Conservation (phyloP, 1,140 invertebrate species). For the Cheumatopsyche charites region DNA sequence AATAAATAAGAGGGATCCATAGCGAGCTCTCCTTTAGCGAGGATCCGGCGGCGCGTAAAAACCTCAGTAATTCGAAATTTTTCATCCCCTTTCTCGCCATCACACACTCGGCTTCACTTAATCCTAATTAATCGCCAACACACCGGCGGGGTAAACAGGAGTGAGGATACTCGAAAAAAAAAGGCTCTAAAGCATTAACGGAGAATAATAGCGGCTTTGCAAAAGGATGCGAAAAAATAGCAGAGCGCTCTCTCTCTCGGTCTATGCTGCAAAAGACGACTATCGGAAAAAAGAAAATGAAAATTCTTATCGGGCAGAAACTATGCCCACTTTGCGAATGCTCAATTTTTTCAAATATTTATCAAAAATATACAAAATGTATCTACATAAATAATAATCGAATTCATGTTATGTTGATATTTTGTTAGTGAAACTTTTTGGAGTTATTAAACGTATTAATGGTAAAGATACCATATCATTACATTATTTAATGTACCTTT, state of each 20-base stretch:
- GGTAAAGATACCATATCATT: too few species aligned
- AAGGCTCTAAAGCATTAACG: conserved; percentile 17
- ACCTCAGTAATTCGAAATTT: conserved; percentile 22
- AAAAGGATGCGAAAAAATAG: not conserved
- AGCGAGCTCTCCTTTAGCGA: not conserved
- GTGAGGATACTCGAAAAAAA: conserved; percentile 19
- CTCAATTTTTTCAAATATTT: too few species aligned
- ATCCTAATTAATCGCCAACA: conserved; percentile 40
- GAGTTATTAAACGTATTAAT: too few species aligned
- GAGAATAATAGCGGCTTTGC: conserved; percentile 7
- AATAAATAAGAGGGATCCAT: not conserved
- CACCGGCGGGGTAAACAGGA: conserved; percentile 9
- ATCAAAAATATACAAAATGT: too few species aligned
- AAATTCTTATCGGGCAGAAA: too few species aligned
- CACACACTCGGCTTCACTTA: conserved; percentile 38
- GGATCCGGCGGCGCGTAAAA: conserved; percentile 9
- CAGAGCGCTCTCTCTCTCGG: not conserved
- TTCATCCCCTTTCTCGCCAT: conserved; percentile 32
- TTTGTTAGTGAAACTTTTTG: too few species aligned
- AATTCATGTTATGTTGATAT: too few species aligned
- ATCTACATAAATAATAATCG: too few species aligned
- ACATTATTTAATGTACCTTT: too few species aligned
- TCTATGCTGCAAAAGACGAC: not conserved
- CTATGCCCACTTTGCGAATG: too few species aligned
- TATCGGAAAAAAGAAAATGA: too few species aligned